Evolutionary conservation across 2,113 vertebrate genomes (phyloP), one percentile per base, ranked within the genome.

Genomic region (Steatornis caripensis): DNA sequence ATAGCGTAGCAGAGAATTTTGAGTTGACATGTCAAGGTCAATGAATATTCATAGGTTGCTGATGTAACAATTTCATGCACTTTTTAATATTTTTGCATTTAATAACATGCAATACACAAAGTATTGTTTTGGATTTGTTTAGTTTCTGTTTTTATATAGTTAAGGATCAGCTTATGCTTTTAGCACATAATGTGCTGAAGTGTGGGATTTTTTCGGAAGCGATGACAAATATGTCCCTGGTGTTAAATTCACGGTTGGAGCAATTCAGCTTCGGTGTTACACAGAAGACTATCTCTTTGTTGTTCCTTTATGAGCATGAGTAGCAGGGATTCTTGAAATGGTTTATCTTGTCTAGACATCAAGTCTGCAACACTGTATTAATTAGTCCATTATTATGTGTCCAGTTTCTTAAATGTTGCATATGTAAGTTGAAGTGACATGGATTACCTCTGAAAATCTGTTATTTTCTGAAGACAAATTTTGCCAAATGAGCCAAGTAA

Each of bases 321-420:
- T 89, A 85, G 88, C 39, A 37, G 80, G 55, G 75, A 87, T 97
- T 97, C 94, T 96, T 97, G 89, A 97, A 95, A 87, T 93, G 51
- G 84, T 93, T 95, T 98, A 98, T 99, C 98, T 98, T 98, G 98
- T 98, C 98, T 98, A 98, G 98, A 98, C 98, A 98, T 98, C 98
- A 98, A 79, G 97, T 96, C 97, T 97, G 69, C 96, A 89, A 60
- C 84, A 69, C 61, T 93, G 66, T 96, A 65, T 84, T 98, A 96
- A 95, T 95, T 85, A 94, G 74, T 84, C 84, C 74, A 74, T 97
- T 96, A 93, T 94, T 96, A 92, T 83, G 87, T 96, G 81, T 95
- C 89, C 95, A 94, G 71, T 95, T 94, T 49, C 90, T 95, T 76
- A 93, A 82, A 69, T 41, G 57, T 89, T 92, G 69, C 70, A n/a